Conservation (phyloP, 2,797 vertebrate species). For the Pyrrhura leucotis region DNA sequence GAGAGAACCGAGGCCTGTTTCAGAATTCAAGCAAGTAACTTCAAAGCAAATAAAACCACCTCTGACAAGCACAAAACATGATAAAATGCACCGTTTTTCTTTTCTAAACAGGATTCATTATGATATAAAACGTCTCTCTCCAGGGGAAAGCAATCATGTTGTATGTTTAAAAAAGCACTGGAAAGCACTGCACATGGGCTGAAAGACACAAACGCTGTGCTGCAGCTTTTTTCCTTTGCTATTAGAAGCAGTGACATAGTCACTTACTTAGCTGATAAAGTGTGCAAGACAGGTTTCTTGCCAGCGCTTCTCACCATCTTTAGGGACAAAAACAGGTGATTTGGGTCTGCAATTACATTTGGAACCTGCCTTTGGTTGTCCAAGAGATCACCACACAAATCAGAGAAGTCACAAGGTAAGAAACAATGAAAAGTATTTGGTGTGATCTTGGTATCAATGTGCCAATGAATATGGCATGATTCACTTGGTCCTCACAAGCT, state of each 20-base stretch:
- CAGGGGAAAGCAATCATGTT: neutral
- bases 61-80: neutral
- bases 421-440: neutral
- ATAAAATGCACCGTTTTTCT: neutral
- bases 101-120: neutral
- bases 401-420: neutral
- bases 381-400: neutral
- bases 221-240: neutral
- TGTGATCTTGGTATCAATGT: rapidly evolving
- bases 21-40: neutral
- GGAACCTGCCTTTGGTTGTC: neutral
- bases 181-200: neutral
- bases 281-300: neutral
- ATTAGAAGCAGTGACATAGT: neutral
- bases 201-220: neutral
- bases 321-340: neutral
- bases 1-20: neutral
- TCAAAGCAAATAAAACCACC: neutral
- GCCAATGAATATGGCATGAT: neutral
- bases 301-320: rapidly evolving
- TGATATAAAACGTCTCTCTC: neutral
- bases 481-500: neutral
- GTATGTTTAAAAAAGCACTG: neutral
- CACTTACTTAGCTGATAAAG: neutral
- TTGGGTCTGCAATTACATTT: neutral